Evolutionary conservation across 2,797 vertebrate genomes (phyloP).

Genomic region (Microctenopoma lineatum): DNA sequence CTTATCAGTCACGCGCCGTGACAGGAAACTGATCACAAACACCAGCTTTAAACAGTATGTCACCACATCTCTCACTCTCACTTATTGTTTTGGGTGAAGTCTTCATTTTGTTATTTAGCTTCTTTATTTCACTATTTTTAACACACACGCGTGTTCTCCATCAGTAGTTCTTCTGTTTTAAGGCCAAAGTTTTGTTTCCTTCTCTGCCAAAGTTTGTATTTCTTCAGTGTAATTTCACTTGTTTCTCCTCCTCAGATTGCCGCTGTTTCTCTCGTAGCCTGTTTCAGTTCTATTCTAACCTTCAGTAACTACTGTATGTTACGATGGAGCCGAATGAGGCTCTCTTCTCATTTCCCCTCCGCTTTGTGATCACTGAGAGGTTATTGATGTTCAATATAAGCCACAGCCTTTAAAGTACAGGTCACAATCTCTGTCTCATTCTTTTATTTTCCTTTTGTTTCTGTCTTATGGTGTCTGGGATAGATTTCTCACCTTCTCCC

Average conservation of each 20-base stretch:
- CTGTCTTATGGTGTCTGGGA: constrained; percentile 12
- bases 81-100: constrained; percentile 27
- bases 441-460: constrained; percentile 14
- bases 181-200: constrained; percentile 7
- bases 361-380: constrained; percentile 20
- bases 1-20: constrained; percentile 42
- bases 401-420: constrained; percentile 34
- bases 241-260: neutral
- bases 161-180: constrained; percentile 5
- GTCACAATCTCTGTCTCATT: constrained; percentile 27
- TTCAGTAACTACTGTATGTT: neutral
- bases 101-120: constrained; percentile 26
- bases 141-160: constrained; percentile 3
- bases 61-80: constrained; percentile 27
- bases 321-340: too few relatives aligned
- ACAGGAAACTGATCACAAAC: constrained; percentile 50
- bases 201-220: constrained; percentile 8
- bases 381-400: constrained; percentile 31
- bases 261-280: constrained; percentile 8
- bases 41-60: constrained; percentile 35
- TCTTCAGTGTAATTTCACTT: neutral
- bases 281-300: neutral
- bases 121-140: constrained; percentile 44
- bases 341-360: constrained; percentile 3
- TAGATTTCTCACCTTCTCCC: constrained; percentile 17